Conservation (phyloP, 1,140 invertebrate species). For the Vollenhovia emeryi region DNA sequence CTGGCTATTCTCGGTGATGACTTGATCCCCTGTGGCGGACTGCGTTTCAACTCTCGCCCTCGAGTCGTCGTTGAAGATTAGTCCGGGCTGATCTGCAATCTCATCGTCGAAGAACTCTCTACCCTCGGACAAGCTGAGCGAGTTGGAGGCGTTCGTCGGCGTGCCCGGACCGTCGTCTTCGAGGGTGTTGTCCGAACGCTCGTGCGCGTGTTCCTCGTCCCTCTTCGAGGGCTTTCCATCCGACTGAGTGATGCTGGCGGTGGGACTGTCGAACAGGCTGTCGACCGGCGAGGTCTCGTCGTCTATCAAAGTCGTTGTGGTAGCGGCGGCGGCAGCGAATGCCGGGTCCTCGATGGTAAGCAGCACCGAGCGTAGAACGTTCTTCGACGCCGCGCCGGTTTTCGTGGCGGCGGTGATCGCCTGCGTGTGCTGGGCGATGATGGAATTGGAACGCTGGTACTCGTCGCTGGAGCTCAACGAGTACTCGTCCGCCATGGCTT, state of each 20-base stretch:
- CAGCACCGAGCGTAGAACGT: slow-evolving; percentile 81
- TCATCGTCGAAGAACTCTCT: slow-evolving; percentile 94
- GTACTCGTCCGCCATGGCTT: slow-evolving; percentile 89
- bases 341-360: slow-evolving; percentile 90
- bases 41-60: slow-evolving; percentile 75
- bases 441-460: slow-evolving; percentile 79
- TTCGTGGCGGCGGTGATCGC: slow-evolving; percentile 71
- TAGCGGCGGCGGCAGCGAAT: slow-evolving; percentile 90
- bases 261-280: slow-evolving; percentile 90
- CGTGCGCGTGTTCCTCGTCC: slow-evolving; percentile 82
- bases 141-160: slow-evolving; percentile 92
- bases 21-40: slow-evolving; percentile 78
- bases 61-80: slow-evolving; percentile 90
- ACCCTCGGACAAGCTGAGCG: slow-evolving; percentile 89
- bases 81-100: slow-evolving; percentile 94
- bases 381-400: slow-evolving; percentile 78
- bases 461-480: slow-evolving; percentile 87
- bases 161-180: slow-evolving; percentile 89
- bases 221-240: slow-evolving; percentile 72
- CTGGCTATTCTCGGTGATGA: slow-evolving; percentile 79
- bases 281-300: slow-evolving; percentile 93
- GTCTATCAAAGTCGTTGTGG: slow-evolving; percentile 89
- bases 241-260: slow-evolving; percentile 85
- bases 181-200: slow-evolving; percentile 81
- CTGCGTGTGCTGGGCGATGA: slow-evolving; percentile 75